Base-by-base conservation (phyloP, 2,113 vertebrate genomes). In the Polypterus bichir region DNA sequence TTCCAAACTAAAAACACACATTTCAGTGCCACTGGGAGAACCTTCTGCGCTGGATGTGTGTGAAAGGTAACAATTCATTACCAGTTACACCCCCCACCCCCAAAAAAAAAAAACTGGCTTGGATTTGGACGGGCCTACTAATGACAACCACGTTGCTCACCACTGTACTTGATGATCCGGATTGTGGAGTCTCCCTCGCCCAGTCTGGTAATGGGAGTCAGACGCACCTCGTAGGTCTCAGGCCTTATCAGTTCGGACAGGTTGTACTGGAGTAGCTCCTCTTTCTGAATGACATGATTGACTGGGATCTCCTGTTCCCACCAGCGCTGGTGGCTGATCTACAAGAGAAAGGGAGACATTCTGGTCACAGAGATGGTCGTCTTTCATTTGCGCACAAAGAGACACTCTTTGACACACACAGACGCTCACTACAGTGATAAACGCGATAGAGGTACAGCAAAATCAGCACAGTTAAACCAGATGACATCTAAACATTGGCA, bases 271-370 rank as follows among this genome's bases (percentile, higher is more conserved):
- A 98, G 94, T 62, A 98, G 69, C 66, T 97, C 93, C 63, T 95
- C 95, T 68, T 91, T 94, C 73, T 91, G 91, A 70, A 98, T 92
- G 4, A 87, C 77, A 4, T 86, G 85, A 8, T 94, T 89, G 70
- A 97, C 89, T 0, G 94, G 83, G 73, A 99, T 98, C 65, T 99
- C 96, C 66, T 95, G 93, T 58, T 97, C 94, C 94, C 94, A 97
- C 96, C 96, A 99, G 48, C 95, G 92, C 73, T 93, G 90, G 11
- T 92, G 86, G 3, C 95, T 95, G 9, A 91, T 91, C 96, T 99
- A 76, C 44, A 9, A 55, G 4, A 51, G 4, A 3, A 6, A 9
- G 60, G 47, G 62, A 71, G 7, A 48, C 53, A 51, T 27, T 27
- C 27, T 27, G 27, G 27, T 27, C 27, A 27, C 27, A 27, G 27